A percentile compares a stretch with the other conserved stretches of the same genome.
phyloP scores from a whole-genome alignment of 2,888 invertebrate species.

The Branchipolynoe longqiensis region DNA sequence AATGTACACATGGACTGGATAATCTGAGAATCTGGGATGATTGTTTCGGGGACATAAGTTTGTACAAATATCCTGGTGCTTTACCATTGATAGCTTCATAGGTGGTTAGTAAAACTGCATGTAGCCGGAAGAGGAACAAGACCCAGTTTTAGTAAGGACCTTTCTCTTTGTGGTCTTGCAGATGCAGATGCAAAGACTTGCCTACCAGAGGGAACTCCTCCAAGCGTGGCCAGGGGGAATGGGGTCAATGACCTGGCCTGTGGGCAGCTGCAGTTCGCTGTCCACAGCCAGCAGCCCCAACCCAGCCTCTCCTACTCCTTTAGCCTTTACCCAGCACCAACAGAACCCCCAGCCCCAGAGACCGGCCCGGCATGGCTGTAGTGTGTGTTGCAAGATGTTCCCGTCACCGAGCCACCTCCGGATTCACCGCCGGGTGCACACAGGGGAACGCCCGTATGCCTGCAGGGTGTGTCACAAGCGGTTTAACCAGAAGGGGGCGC shows the following conservation, averaged over 20 bases:
- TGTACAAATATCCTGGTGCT: too few relatives aligned
- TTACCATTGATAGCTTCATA: too few relatives aligned
- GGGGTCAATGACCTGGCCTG: too few relatives aligned
- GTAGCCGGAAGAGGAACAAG: background rate
- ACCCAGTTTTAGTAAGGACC: conserved; percentile 13
- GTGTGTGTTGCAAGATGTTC: conserved; percentile 3
- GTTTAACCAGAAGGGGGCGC: conserved; percentile 23
- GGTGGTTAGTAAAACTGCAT: too few relatives aligned
- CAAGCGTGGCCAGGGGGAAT: background rate
- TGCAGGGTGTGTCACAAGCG: background rate
- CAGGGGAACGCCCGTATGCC: conserved; percentile 8
- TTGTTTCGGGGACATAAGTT: too few relatives aligned
- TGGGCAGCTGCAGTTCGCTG: too few relatives aligned
- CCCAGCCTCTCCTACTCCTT: too few relatives aligned
- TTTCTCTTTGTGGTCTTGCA: conserved; percentile 34
- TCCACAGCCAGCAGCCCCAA: too few relatives aligned
- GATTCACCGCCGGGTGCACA: conserved; percentile 23
- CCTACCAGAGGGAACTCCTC: background rate
- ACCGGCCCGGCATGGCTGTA: background rate
- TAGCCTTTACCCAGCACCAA: too few relatives aligned
- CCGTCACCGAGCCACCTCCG: background rate
- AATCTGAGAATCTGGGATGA: too few relatives aligned
- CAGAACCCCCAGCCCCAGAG: background rate
- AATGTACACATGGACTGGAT: too few relatives aligned
- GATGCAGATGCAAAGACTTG: background rate